phyloP scores from a whole-genome alignment of 2,113 vertebrate species.

The Pomatorhinus ruficollis region DNA sequence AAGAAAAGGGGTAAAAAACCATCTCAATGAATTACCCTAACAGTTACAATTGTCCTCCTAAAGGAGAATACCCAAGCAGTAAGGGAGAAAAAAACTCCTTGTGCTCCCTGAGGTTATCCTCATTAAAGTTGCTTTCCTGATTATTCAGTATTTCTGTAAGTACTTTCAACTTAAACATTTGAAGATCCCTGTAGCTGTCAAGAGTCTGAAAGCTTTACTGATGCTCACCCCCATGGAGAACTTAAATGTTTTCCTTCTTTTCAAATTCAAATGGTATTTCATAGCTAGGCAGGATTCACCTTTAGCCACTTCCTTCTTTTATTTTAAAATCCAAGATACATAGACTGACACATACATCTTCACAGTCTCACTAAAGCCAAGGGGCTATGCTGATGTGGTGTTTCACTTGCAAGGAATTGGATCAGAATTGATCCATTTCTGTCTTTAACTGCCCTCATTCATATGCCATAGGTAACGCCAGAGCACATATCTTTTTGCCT shows the following conservation, averaged over 20 bases:
- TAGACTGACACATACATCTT: neutral
- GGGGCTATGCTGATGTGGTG: neutral
- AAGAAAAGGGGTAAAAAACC: neutral
- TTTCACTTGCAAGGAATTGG: neutral
- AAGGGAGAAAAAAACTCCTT: neutral
- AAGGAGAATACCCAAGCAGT: neutral
- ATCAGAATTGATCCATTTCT: neutral
- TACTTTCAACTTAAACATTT: constrained; percentile 36
- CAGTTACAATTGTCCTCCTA: neutral
- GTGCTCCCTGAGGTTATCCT: neutral
- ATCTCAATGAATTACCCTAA: neutral
- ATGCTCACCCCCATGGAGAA: constrained; percentile 17
- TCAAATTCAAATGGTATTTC: constrained; percentile 30
- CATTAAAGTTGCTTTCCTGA: constrained; percentile 33
- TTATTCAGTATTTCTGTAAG: constrained; percentile 19
- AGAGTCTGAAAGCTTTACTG: constrained; percentile 33
- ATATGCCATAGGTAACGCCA: neutral
- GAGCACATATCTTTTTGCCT: neutral
- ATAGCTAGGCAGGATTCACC: neutral
- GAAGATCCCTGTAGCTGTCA: constrained; percentile 45
- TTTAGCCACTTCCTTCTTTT: neutral
- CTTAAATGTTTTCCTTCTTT: constrained; percentile 39
- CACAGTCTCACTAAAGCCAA: neutral
- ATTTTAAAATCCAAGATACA: neutral
- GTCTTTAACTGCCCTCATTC: neutral